Base-by-base conservation (phyloP, 2,113 vertebrate genomes). In the Pseudorasbora parva region DNA sequence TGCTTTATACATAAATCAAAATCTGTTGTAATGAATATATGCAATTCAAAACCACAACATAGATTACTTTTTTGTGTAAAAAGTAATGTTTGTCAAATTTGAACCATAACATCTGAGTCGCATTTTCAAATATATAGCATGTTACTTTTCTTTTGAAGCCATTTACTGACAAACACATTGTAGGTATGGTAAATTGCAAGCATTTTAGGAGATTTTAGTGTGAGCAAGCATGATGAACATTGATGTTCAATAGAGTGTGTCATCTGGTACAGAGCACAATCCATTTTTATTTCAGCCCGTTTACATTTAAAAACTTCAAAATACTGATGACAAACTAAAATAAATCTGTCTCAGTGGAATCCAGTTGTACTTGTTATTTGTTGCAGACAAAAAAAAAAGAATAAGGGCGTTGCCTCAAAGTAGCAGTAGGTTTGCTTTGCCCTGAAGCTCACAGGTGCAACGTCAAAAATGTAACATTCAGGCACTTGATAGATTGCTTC, bases 361-460 rank as follows among this genome's bases (percentile, higher is more conserved):
- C 71, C 71, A 51, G 71, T 51, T 71, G 41, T 45, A 41, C 68
- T 45, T 71, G 68, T 23, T 43, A 45, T 74, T 74, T 74, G 71
- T 51, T 30, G 45, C 45, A 74, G 45, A 51, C 8, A 74, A 49
- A 73, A 9, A 73, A 49, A 49, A 45, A 49, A 30, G 23, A 15
- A 47, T 30, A 49, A 15, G 23, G 71, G 71, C 51, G 45, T 74
- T 49, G 45, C 25, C 45, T 49, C 14, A 19, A 23, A 74, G 45
- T 6, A 74, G 45, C 1, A 7, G 25, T 51, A 47, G 71, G 45
- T 74, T 74, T 74, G 71, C 23, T 73, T 73, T 73, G 71, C 45
- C 71, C 71, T 74, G n/a, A 51, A 74, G 71, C 45, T 74, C 45
- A 27, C 71, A 74, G 71, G 71, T 74, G 71, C 6, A 23, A 15